phyloP scores from a whole-genome alignment of 2,113 vertebrate species.

The Phyllopteryx taeniolatus region DNA sequence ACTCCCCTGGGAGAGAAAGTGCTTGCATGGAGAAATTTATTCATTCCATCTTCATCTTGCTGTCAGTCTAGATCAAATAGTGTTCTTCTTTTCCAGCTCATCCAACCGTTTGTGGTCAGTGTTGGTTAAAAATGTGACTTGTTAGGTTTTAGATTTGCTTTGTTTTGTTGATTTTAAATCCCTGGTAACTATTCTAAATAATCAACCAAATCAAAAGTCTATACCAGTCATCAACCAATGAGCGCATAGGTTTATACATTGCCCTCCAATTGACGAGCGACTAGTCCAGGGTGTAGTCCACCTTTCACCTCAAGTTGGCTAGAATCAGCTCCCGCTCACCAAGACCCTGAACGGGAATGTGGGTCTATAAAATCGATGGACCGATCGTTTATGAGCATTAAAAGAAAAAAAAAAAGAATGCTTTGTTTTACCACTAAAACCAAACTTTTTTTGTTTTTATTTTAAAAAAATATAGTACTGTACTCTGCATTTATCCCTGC shows the following conservation, averaged over 20 bases:
- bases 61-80: constrained; percentile 49
- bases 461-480: too few relatives aligned
- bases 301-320: too few relatives aligned
- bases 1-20: constrained; percentile 43
- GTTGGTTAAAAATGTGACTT: constrained; percentile 13
- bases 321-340: too few relatives aligned
- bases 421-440: too few relatives aligned
- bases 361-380: too few relatives aligned
- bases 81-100: constrained; percentile 23
- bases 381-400: too few relatives aligned
- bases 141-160: neutral
- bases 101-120: constrained; percentile 19
- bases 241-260: neutral
- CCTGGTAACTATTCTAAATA: neutral
- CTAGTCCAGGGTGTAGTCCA: too few relatives aligned
- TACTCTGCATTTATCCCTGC: too few relatives aligned
- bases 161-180: neutral
- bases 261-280: too few relatives aligned
- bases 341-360: too few relatives aligned
- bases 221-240: neutral
- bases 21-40: constrained; percentile 50
- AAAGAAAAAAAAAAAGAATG: too few relatives aligned
- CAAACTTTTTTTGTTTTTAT: too few relatives aligned
- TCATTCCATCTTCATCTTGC: constrained; percentile 44
- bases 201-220: neutral